Conservation (phyloP, 2,888 invertebrate species). For the Amphipyra berbera region DNA sequence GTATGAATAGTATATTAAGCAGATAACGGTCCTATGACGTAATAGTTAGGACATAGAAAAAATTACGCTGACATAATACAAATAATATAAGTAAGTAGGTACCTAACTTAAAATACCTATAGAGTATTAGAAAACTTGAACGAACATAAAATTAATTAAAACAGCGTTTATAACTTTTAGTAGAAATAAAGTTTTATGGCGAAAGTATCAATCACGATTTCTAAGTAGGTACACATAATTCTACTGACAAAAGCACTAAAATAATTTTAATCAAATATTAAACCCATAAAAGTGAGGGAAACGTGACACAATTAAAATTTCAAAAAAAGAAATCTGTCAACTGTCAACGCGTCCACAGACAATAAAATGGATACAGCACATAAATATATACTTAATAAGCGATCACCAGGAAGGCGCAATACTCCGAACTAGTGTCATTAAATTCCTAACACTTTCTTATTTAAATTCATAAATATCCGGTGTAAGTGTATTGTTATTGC, state of each 20-base stretch:
- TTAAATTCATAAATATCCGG: slow-evolving; percentile 90
- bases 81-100: not conserved
- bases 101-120: slow-evolving; percentile 1
- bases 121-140: not conserved
- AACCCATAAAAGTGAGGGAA: slow-evolving; percentile 57
- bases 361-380: slow-evolving; percentile 71
- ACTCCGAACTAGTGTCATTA: slow-evolving; percentile 83
- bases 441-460: slow-evolving; percentile 89
- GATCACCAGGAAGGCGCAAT: slow-evolving; percentile 74
- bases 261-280: slow-evolving; percentile 48
- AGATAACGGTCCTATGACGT: slow-evolving; percentile 29
- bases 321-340: slow-evolving; percentile 62
- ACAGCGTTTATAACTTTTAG: not conserved
- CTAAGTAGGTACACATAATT: slow-evolving; percentile 19
- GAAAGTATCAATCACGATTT: slow-evolving; percentile 21
- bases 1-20: slow-evolving; percentile 39
- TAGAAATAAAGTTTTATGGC: slow-evolving; percentile 1
- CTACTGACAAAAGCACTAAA: slow-evolving; percentile 23
- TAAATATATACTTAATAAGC: slow-evolving; percentile 79
- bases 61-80: slow-evolving; percentile 1
- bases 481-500: slow-evolving; percentile 81
- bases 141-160: slow-evolving; percentile 7
- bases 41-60: not conserved
- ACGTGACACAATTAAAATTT: slow-evolving; percentile 64
- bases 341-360: slow-evolving; percentile 71